A percentile compares a stretch with the other conserved stretches of the same genome.
Evolutionary conservation across 2,113 vertebrate genomes (phyloP).

Genomic region (Semicossyphus pulcher): DNA sequence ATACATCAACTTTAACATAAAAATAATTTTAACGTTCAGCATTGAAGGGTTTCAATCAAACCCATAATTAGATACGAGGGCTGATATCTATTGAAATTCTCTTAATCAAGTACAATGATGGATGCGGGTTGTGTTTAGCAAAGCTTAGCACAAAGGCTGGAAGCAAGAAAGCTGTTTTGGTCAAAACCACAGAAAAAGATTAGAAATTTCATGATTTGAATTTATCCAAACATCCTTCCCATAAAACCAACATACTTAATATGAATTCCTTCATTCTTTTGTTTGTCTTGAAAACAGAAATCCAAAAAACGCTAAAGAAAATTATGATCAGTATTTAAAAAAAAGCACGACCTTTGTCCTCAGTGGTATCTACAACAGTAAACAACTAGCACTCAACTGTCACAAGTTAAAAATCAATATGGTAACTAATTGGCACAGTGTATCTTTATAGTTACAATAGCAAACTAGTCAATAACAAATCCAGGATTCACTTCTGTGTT

Average conservation of each 20-base stretch:
- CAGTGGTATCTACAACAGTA: background rate
- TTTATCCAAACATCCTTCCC: too few species aligned
- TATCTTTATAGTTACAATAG: background rate
- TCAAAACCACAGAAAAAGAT: too few species aligned
- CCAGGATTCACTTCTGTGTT: too few species aligned
- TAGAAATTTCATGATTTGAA: background rate
- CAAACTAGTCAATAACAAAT: background rate
- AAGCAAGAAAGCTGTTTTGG: background rate
- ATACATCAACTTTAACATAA: conserved; percentile 7
- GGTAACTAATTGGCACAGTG: background rate
- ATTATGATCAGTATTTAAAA: background rate
- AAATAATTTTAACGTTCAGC: background rate
- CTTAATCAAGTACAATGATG: background rate
- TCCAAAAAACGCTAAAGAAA: background rate
- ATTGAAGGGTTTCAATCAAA: conserved; percentile 11
- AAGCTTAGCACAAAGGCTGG: conserved; percentile 22
- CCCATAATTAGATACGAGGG: background rate
- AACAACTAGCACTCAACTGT: background rate
- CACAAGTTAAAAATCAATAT: background rate
- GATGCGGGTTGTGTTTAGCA: background rate
- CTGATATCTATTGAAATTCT: conserved; percentile 8
- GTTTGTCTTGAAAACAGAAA: background rate
- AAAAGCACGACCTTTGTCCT: background rate
- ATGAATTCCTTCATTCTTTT: too few species aligned
- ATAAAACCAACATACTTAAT: too few species aligned